Base-by-base conservation (phyloP, 1,140 invertebrate species). In the Bombus pyrosoma region DNA sequence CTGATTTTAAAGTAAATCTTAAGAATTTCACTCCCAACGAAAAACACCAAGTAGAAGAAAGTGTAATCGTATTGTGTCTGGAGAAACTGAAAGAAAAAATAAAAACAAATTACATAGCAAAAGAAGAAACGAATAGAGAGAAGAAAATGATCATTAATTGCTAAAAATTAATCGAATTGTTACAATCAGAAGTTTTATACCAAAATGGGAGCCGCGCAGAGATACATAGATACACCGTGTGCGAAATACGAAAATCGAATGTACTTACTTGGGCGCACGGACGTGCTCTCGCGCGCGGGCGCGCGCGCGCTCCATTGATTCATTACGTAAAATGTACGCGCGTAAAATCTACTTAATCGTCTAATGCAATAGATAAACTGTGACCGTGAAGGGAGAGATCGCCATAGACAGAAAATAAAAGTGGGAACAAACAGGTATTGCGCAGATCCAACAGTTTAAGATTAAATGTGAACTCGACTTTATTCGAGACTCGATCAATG, bases 331-430 rank as follows among this genome's bases (percentile, higher is more conserved):
- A 72, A 5, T 64, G 77, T 69, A 57, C 18, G 57, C 69, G 41
- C 47, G 32, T 72, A 39, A 71, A 57, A 18, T 79, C 41, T 34
- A 8, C 18, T 79, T 72, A 43, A 47, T 80, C 83, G 28, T 6
- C 57, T 80, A 85, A 72, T 85, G 77, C 83, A 72, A 72, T 73
- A 72, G 53, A 79, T 76, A 83, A 83, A 39, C 62, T 39, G 25
- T 68, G 75, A 76, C 53, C 59, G 28, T 34, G 41, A 66, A 75
- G 41, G 25, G n/a, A 57, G 4, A 83, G 59, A 37, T 59, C 25
- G 53, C n/a, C 39, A 32, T 37, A 9, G 3, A 64, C 37, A 10
- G 34, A 34, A 64, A 74, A 34, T 25, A 53, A 34, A 69, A 53
- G 9, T 47, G 39, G 12, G 22, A 41, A n/a, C 59, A 66, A 66